Base-by-base conservation (phyloP, 2,113 vertebrate species). In the Anser brachyrhynchus region DNA sequence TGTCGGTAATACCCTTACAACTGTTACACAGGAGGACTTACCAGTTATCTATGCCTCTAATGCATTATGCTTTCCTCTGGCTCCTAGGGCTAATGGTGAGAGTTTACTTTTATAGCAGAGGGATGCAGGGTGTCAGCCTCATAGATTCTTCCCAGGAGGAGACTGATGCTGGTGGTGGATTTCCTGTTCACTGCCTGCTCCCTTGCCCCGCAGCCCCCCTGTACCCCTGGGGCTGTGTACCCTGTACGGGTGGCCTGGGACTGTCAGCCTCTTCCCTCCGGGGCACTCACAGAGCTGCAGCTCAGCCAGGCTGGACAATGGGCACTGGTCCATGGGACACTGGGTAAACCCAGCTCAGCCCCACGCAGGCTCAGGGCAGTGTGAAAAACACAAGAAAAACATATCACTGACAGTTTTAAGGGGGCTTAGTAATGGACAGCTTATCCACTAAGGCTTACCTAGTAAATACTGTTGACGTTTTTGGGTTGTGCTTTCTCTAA, bases 181-280 rank as follows among this genome's bases (percentile, higher is more conserved):
- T 75, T 95, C 51, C 13, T 44, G 55, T 76, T 37, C 10, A 16
- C 58, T 13, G 16, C 5, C 11, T 61, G 11, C 6, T 2, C 9
- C 2, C 16, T 49, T 49, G 10, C 11, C 13, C 17, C 3, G 0
- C 13, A 57, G 18, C 0, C 10, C 9, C 57, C 46, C 46, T 7
- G 3, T 29, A 31, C 2, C 12, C 17, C 5, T 1, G 0, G 2
- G 20, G 9, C 5, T 0, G 0, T 29, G 22, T 7, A 41, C 17
- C 1, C 0, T 0, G 1, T 7, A 25, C 16, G 16, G 5, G 2
- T 9, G 35, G 9, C 20, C n/a, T 70, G 51, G 13, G 19, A 2
- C 41, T 76, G 21, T 23, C 31, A 74, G 33, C 11, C 15, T 4
- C 9, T 41, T 77, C 21, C 9, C 25, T 0, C 9, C 0, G 17